Evolutionary conservation across 2,888 invertebrate genomes (phyloP).

Genomic region (Pollenia labialis): DNA sequence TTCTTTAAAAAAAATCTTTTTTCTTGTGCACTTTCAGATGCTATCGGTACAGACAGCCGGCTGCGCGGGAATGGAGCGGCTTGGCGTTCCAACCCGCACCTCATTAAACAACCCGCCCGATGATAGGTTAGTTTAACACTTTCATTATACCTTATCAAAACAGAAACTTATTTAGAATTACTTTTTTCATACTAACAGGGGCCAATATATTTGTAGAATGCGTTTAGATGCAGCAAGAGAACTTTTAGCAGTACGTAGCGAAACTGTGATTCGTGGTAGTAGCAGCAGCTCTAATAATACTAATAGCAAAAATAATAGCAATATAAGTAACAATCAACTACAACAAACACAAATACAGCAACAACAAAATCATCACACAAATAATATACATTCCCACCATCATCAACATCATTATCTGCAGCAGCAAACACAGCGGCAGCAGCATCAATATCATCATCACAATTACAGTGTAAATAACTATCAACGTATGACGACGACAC

Average conservation of each 20-base stretch:
- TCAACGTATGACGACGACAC: constrained; percentile 66
- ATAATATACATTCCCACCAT: constrained; percentile 76
- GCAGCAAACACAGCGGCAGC: constrained; percentile 45
- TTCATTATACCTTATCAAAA: neutral
- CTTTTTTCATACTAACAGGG: constrained; percentile 76
- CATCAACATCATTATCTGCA: constrained; percentile 75
- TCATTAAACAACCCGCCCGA: constrained; percentile 84
- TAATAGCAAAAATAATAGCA: constrained; percentile 66
- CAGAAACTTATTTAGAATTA: neutral
- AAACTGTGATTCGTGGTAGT: constrained; percentile 79
- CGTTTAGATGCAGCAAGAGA: constrained; percentile 84
- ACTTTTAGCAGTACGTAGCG: constrained; percentile 81
- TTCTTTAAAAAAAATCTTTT: neutral
- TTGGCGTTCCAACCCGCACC: constrained; percentile 86
- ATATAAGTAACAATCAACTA: constrained; percentile 71
- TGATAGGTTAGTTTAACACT: constrained; percentile 81
- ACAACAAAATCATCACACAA: constrained; percentile 68
- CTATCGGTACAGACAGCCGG: constrained; percentile 90
- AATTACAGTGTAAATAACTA: constrained; percentile 61
- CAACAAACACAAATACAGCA: constrained; percentile 72
- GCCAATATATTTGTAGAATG: constrained; percentile 84
- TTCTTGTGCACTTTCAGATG: constrained; percentile 85
- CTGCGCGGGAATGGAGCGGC: constrained; percentile 90
- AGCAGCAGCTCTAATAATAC: constrained; percentile 66
- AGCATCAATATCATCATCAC: constrained; percentile 47